These are phyloP conservation scores for Lanius ludovicianus DNA, from an alignment of 2,113 vertebrate species.

Conservation along the genomic window DNA sequence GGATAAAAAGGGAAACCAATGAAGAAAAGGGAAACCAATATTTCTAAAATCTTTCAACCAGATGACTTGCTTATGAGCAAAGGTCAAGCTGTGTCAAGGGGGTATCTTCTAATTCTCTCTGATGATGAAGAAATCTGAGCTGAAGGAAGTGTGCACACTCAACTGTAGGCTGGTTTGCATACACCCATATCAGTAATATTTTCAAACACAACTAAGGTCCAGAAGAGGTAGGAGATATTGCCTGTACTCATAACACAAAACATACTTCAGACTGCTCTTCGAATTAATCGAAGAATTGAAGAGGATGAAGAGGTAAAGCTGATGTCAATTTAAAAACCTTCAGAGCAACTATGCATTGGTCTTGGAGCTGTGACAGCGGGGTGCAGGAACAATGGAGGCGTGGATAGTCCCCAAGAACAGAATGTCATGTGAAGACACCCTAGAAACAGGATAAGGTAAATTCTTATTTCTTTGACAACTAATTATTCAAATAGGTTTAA, in stretches of 20 bases:
- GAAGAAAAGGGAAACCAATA: not conserved
- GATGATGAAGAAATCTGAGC: not conserved
- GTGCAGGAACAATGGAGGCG: not conserved
- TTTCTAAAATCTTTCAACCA: not conserved
- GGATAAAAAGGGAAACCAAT: not conserved
- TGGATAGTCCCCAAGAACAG: not conserved
- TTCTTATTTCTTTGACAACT: not conserved
- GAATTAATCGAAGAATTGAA: not conserved
- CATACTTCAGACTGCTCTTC: not conserved
- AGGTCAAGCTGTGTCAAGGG: not conserved
- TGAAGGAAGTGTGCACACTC: not conserved
- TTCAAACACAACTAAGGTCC: not conserved
- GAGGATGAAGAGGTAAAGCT: not conserved
- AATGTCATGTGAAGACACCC: not conserved
- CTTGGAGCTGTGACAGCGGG: not conserved
- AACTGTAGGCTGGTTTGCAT: not conserved
- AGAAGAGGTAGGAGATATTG: not conserved
- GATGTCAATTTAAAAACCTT: not conserved
- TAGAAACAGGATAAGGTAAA: not conserved
- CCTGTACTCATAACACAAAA: not conserved
- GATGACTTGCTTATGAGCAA: not conserved
- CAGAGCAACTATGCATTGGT: not conserved
- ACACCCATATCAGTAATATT: not conserved
- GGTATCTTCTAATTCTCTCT: not conserved
- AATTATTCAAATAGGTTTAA: not conserved